These are phyloP conservation scores for Cremastobaeus sp. DNA, from an alignment of 2,888 invertebrate species.

Conservation along the genomic window DNA sequence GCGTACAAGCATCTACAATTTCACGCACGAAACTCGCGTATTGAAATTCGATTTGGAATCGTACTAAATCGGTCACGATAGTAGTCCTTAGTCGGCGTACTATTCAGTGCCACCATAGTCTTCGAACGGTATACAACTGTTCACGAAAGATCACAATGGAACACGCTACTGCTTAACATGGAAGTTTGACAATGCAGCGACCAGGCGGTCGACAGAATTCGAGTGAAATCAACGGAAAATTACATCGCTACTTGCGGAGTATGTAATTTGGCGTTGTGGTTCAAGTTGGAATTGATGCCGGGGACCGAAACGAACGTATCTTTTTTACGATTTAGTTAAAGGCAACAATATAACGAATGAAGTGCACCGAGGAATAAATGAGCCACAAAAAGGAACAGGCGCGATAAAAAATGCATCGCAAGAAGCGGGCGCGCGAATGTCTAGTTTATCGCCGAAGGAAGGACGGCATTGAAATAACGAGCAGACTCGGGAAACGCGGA, in stretches of 20 bases:
- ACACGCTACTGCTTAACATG: conserved; percentile 37
- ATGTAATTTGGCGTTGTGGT: not conserved
- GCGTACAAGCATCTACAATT: conserved; percentile 25
- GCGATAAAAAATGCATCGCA: conserved; percentile 49
- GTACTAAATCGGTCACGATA: conserved; percentile 50
- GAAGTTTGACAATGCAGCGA: conserved; percentile 37
- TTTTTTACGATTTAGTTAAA: conserved; percentile 12
- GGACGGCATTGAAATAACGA: conserved; percentile 52
- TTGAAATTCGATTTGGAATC: conserved; percentile 45
- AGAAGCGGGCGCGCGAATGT: conserved; percentile 24
- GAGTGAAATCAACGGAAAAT: conserved; percentile 16
- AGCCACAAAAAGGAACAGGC: conserved; percentile 37
- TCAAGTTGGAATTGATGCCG: not conserved
- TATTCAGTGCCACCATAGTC: conserved; percentile 43
- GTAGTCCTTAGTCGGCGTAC: conserved; percentile 37
- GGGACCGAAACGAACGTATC: not conserved
- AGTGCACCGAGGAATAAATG: conserved; percentile 31
- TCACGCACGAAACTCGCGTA: conserved; percentile 33
- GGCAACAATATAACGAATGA: conserved; percentile 30
- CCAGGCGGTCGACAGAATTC: conserved; percentile 8
- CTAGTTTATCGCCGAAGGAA: conserved; percentile 21
- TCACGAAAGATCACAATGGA: conserved; percentile 44
- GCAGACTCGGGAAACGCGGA: conserved; percentile 46
- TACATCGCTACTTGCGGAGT: conserved; percentile 2
- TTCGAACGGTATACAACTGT: conserved; percentile 34